phyloP scores from a whole-genome alignment of 1,140 invertebrate genomes.

The Maconellicoccus hirsutus region DNA sequence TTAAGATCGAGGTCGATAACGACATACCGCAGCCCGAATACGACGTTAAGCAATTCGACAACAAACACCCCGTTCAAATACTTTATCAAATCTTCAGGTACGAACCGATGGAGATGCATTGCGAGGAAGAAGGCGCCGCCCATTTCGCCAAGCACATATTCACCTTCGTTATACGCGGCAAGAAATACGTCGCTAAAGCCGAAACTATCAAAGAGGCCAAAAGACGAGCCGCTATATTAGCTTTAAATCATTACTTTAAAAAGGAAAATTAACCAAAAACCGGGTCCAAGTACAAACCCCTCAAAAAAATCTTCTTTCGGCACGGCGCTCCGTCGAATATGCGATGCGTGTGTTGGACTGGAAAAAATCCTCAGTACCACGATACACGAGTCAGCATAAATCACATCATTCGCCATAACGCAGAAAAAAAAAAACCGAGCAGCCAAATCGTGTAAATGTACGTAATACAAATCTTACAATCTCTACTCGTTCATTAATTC shows the following conservation, averaged over 20 bases:
- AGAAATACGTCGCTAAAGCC: neutral
- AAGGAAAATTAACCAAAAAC: neutral
- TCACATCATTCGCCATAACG: too few relatives aligned
- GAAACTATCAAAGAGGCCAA: conserved; percentile 12
- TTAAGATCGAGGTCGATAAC: neutral
- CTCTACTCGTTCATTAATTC: too few relatives aligned
- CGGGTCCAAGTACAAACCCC: too few relatives aligned
- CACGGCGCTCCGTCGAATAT: too few relatives aligned
- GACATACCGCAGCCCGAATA: conserved; percentile 1
- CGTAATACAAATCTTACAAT: too few relatives aligned
- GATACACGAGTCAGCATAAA: too few relatives aligned
- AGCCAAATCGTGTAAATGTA: too few relatives aligned
- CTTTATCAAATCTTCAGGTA: conserved; percentile 11
- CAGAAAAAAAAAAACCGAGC: too few relatives aligned
- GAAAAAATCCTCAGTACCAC: too few relatives aligned
- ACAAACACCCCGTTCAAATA: conserved; percentile 10
- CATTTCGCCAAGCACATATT: conserved; percentile 14
- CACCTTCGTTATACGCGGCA: conserved; percentile 14
- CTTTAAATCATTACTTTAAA: neutral
- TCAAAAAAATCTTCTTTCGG: too few relatives aligned
- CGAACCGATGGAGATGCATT: conserved; percentile 16
- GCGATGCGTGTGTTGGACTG: too few relatives aligned
- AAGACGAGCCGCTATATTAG: conserved; percentile 9
- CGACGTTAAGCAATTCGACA: neutral
- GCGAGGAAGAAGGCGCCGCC: conserved; percentile 12